Percentiles rank a stretch among this genome's conserved stretches.
phyloP scores from a whole-genome alignment of 2,888 invertebrate species.

The Incurvaria masculella region DNA sequence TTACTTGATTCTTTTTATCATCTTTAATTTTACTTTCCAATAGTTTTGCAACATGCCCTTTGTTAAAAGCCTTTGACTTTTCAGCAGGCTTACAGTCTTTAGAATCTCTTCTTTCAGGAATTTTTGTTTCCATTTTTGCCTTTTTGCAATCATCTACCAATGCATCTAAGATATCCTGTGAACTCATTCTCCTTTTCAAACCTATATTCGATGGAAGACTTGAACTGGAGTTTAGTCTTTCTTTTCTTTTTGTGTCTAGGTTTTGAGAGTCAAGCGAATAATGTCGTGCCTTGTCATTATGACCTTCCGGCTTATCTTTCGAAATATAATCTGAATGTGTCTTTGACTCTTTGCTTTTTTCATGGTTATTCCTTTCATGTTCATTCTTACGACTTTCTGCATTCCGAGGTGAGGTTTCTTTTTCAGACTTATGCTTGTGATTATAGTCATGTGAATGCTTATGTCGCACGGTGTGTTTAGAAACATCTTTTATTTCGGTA shows the following conservation, averaged over 20 bases:
- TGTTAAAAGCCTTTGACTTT: slow-evolving; percentile 52
- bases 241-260: slow-evolving; percentile 54
- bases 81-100: slow-evolving; percentile 57
- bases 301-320: slow-evolving; percentile 50
- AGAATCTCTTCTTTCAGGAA: slow-evolving; percentile 64
- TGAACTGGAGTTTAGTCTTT: slow-evolving; percentile 56
- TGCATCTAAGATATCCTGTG: slow-evolving; percentile 65
- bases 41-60: slow-evolving; percentile 55
- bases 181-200: slow-evolving; percentile 72
- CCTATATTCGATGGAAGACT: slow-evolving; percentile 63
- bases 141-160: slow-evolving; percentile 61
- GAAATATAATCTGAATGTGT: slow-evolving; percentile 18
- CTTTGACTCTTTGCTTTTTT: not conserved
- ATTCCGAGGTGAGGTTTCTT: slow-evolving; percentile 28
- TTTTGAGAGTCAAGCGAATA: slow-evolving; percentile 47
- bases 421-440: slow-evolving; percentile 49
- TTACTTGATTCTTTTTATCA: slow-evolving; percentile 55
- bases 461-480: slow-evolving; percentile 32
- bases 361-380: slow-evolving; percentile 13
- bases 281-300: slow-evolving; percentile 27
- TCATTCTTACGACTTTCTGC: slow-evolving; percentile 25
- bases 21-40: slow-evolving; percentile 60
- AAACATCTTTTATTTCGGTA: slow-evolving; percentile 37
- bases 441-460: slow-evolving; percentile 44
- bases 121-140: slow-evolving; percentile 53